phyloP scores from a whole-genome alignment of 2,113 vertebrate genomes.

The Micromys minutus region DNA sequence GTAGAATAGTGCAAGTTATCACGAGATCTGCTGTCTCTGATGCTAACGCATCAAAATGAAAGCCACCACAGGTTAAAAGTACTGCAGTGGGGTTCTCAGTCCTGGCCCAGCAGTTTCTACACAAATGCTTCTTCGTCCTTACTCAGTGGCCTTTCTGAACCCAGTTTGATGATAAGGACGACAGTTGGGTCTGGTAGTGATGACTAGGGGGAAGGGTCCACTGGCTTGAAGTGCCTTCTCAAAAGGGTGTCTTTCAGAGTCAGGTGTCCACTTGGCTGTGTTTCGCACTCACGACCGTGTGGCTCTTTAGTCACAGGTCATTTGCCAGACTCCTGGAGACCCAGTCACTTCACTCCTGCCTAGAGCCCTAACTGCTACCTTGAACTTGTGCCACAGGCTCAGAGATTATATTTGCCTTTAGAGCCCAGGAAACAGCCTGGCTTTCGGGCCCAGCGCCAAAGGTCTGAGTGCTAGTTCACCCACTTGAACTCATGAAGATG shows the following conservation, averaged over 20 bases:
- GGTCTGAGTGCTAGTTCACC: not conserved
- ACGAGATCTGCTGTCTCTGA: not conserved
- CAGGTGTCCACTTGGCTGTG: conserved; percentile 10
- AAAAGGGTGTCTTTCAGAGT: not conserved
- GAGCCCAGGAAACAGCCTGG: conserved; percentile 11
- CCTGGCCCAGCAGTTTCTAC: not conserved
- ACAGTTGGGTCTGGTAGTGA: not conserved
- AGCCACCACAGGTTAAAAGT: not conserved
- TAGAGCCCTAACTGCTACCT: not conserved
- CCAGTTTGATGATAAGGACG: conserved; percentile 4
- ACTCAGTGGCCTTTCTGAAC: not conserved
- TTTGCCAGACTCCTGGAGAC: not conserved
- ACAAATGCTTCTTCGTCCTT: not conserved
- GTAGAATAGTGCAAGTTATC: not conserved
- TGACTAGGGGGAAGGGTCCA: not conserved
- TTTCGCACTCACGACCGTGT: not conserved
- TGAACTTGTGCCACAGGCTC: not conserved
- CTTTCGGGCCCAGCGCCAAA: not conserved
- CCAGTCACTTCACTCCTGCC: not conserved
- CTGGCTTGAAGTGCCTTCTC: not conserved
- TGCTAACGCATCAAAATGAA: not conserved
- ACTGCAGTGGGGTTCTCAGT: not conserved
- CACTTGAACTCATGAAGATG: conserved; percentile 42
- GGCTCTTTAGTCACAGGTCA: not conserved
- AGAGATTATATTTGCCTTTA: conserved; percentile 30